phyloP scores from a whole-genome alignment of 2,113 vertebrate species.

The Talpa occidentalis region DNA sequence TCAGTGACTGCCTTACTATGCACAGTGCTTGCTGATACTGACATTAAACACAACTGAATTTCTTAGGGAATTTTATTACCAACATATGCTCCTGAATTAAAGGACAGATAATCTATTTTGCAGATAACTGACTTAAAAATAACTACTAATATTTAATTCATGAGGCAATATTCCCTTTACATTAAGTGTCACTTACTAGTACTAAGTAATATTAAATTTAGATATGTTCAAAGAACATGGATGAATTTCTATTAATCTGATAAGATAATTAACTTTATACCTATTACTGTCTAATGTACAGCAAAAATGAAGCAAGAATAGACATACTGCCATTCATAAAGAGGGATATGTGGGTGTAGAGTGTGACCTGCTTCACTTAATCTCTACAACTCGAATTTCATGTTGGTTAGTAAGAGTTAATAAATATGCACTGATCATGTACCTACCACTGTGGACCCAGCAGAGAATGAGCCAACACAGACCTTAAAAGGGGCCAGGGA shows the following conservation, averaged over 20 bases:
- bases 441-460: background rate
- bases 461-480: background rate
- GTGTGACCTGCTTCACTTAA: background rate
- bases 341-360: background rate
- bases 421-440: background rate
- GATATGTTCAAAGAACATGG: background rate
- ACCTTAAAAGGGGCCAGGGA: background rate
- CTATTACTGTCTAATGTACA: background rate
- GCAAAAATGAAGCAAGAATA: constrained; percentile 31
- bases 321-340: background rate
- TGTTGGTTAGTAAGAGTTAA: background rate
- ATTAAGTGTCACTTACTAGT: background rate
- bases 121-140: constrained; percentile 43
- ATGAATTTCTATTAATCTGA: constrained; percentile 16
- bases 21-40: background rate
- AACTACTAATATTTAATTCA: background rate
- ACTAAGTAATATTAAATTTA: constrained; percentile 29
- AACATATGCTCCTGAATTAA: background rate
- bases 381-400: constrained; percentile 15
- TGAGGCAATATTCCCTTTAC: background rate
- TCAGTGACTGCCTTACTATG: background rate
- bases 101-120: background rate
- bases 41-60: background rate
- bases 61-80: constrained; percentile 1
- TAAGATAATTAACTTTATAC: constrained; percentile 14